Percentiles rank a stretch among this genome's conserved stretches.
Conservation (phyloP, 2,113 vertebrate species). For the Coreoperca whiteheadi region DNA sequence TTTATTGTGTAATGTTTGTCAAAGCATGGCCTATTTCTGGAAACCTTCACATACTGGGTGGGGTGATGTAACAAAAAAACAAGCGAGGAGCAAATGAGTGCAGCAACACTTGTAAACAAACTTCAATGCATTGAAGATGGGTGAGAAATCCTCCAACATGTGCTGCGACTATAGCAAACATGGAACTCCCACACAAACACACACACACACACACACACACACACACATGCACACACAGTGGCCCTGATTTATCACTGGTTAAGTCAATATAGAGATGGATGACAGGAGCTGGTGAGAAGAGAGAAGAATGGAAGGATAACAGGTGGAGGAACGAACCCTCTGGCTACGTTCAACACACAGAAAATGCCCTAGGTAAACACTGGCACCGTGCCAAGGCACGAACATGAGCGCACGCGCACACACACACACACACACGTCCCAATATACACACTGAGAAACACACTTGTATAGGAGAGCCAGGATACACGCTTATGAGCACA, state of each 20-base stretch:
- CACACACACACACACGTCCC: constrained; percentile 19
- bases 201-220: constrained; percentile 8
- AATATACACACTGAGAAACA: constrained; percentile 4
- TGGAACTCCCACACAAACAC: constrained; percentile 27
- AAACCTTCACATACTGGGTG: neutral
- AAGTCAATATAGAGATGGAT: constrained; percentile 67
- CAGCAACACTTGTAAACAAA: constrained; percentile 52
- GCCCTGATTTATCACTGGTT: constrained; percentile 59
- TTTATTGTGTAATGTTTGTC: constrained; percentile 30
- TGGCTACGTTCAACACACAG: constrained; percentile 62
- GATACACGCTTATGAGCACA: constrained; percentile 2
- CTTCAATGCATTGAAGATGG: constrained; percentile 50
- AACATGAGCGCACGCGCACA: constrained; percentile 14
- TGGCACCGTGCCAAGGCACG: constrained; percentile 66
- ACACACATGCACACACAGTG: constrained; percentile 17
- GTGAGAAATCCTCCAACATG: constrained; percentile 54
- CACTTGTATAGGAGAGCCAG: constrained; percentile 7
- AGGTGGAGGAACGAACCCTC: constrained; percentile 68
- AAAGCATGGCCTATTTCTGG: constrained; percentile 33
- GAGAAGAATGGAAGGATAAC: constrained; percentile 62
- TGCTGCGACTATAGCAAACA: constrained; percentile 54
- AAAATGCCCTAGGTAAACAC: constrained; percentile 68
- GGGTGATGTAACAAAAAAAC: constrained; percentile 22
- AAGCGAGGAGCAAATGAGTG: constrained; percentile 41
- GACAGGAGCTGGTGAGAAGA: constrained; percentile 43